Evolutionary conservation across 2,888 invertebrate species (phyloP).

Genomic region (Aspidiotus rigidus): DNA sequence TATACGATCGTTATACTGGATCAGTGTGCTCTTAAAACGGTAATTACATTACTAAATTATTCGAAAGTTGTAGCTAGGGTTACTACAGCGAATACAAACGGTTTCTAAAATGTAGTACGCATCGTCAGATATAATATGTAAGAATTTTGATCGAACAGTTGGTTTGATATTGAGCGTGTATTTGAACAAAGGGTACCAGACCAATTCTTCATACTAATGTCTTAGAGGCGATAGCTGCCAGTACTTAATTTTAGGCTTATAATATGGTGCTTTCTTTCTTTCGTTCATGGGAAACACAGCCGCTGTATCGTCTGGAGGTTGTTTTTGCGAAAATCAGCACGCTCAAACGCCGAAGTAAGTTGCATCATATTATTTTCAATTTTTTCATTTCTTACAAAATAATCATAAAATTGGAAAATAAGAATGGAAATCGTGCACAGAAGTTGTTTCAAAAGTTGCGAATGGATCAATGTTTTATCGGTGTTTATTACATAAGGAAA

Average conservation of each 20-base stretch:
- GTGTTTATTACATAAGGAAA: too few species aligned
- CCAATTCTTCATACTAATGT: neutral
- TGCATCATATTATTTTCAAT: conserved; percentile 12
- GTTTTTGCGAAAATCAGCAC: conserved; percentile 17
- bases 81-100: conserved; percentile 6
- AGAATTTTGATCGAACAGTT: neutral
- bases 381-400: too few species aligned
- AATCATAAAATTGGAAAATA: too few species aligned
- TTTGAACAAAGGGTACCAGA: neutral
- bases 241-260: neutral
- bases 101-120: neutral
- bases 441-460: too few species aligned
- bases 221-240: neutral
- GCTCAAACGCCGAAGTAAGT: conserved; percentile 24
- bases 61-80: conserved; percentile 8
- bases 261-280: neutral
- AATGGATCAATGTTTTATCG: too few species aligned
- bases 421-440: too few species aligned
- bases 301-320: conserved; percentile 16
- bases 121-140: neutral
- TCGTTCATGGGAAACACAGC: conserved; percentile 29
- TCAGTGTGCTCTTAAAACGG: neutral
- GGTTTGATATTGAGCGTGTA: neutral
- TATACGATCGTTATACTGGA: neutral
- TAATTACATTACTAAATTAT: conserved; percentile 8